Evolutionary conservation across 2,113 vertebrate genomes (phyloP).

Genomic region (Crotalus helleri): DNA sequence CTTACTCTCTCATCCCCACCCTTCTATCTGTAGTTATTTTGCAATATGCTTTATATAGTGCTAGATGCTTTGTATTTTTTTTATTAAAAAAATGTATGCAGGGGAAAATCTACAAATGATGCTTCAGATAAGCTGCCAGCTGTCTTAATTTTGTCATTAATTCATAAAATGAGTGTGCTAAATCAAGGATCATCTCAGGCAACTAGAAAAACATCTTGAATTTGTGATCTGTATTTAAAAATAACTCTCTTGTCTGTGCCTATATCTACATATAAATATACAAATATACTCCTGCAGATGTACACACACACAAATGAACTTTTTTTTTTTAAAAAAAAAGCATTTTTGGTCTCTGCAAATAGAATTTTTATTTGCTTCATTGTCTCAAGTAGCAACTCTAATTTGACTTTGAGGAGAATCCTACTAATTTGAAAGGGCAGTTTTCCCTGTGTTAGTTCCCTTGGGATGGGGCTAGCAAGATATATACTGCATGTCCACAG

Average conservation of each 20-base stretch:
- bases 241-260: not conserved
- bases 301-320: not conserved
- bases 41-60: slow-evolving; percentile 21
- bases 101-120: slow-evolving; percentile 10
- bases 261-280: not conserved
- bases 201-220: not conserved
- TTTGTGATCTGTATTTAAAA: not conserved
- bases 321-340: not conserved
- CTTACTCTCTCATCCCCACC: not conserved
- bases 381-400: slow-evolving; percentile 38
- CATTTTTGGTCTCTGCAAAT: slow-evolving; percentile 19
- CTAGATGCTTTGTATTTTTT: not conserved
- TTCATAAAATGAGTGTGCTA: not conserved
- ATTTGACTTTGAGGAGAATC: not conserved
- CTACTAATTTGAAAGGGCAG: slow-evolving; percentile 9
- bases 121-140: not conserved
- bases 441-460: not conserved
- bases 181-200: not conserved
- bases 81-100: not conserved
- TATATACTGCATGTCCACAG: not conserved
- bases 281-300: not conserved
- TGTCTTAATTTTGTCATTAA: not conserved
- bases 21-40: slow-evolving; percentile 32
- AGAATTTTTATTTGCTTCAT: slow-evolving; percentile 22
- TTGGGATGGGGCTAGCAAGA: not conserved